A percentile compares a stretch with the other conserved stretches of the same genome.
These are phyloP conservation scores for Limnephilus rhombicus DNA, from an alignment of 2,888 invertebrate genomes.

Conservation along the genomic window DNA sequence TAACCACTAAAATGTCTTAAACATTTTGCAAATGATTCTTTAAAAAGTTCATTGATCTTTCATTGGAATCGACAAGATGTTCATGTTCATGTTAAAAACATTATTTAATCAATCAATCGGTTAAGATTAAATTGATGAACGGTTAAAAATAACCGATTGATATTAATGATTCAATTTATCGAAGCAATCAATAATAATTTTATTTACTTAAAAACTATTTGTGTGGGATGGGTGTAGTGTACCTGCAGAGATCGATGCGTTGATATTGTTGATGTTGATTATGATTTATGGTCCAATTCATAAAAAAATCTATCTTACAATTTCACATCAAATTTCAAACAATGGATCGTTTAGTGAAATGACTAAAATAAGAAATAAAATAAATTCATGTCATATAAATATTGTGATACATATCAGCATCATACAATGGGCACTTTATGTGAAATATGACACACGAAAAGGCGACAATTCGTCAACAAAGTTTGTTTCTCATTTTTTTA, in stretches of 20 bases:
- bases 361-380: neutral
- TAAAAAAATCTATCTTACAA: neutral
- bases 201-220: neutral
- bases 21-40: neutral
- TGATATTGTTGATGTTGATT: neutral
- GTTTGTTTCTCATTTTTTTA: neutral
- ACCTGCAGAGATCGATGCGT: neutral
- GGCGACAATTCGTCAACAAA: neutral
- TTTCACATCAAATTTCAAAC: neutral
- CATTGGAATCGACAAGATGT: neutral
- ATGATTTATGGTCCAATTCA: neutral
- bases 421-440: slow-evolving; percentile 14
- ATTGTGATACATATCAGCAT: neutral
- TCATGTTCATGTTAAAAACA: neutral
- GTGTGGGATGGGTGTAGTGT: neutral
- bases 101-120: neutral
- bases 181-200: neutral
- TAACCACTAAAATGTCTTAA: neutral
- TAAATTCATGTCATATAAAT: neutral
- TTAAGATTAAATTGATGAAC: slow-evolving; percentile 23
- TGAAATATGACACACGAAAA: neutral
- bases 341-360: slow-evolving; percentile 22
- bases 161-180: slow-evolving; percentile 7
- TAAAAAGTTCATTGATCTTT: neutral
- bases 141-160: neutral